Evolutionary conservation across 1,140 invertebrate genomes (phyloP), one percentile per base, ranked within the genome.

Genomic region (Saccostrea glomerata): DNA sequence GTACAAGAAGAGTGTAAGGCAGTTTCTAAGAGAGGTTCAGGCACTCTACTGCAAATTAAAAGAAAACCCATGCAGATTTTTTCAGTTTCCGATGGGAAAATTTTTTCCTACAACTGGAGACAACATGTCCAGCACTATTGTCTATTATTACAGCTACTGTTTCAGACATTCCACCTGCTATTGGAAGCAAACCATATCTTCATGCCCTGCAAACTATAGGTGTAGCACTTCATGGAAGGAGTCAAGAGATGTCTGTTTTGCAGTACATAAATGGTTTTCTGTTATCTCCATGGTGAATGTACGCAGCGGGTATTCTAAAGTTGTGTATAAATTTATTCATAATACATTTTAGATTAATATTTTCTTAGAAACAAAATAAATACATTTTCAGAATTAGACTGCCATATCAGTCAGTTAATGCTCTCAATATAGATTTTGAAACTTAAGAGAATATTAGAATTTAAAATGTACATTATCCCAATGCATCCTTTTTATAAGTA

Each of bases 241-340:
- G 30, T 55, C 85, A 73, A 54, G 85, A 86, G 47, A 86, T 86
- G 85, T 70, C 85, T 40, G 13, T 55, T 36, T 9, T 77, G 23
- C 85, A 86, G 36, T 86, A 47, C 47, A n/a, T 77, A 13, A 73
- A 11, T 12, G 85, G 63, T 23, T 86, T 86, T 54, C 12, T 86
- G 11, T 86, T 86, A 30, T 25, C 85, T 77, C n/a, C 63, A 56
- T 77, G 66, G 85, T 6, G 60, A 6, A 47, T 47, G 40, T 47
- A 47, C 40, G 2, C 40, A 47, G 40, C 40, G 40, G 60, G 23
- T 66, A 66, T 25, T 66, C 11, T n/a, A 4, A 66, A 20, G 2
- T n/a, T 66, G 63, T 66, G 63, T 66, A 3, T 25, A 66, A n/a
- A 66, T 4, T 4, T 66, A 25, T 66, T 66, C 63, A 66, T 66